A percentile compares a stretch with the other conserved stretches of the same genome.
phyloP scores from a whole-genome alignment of 2,797 vertebrate genomes.

The Gallinago stenura region DNA sequence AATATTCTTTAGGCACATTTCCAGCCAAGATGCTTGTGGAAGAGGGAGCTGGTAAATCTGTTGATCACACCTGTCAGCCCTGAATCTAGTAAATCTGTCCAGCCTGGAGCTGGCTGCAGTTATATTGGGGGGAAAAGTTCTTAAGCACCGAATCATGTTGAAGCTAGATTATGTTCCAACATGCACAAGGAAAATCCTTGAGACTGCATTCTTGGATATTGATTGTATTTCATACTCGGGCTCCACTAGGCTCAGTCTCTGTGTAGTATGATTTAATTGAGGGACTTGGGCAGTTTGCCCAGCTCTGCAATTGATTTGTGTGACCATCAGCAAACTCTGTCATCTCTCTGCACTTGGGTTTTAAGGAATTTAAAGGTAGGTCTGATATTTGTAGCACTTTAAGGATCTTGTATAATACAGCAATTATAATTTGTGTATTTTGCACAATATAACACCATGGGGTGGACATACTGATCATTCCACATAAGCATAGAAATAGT shows the following conservation, averaged over 20 bases:
- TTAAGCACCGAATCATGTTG: not conserved
- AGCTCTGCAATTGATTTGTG: slow-evolving; percentile 16
- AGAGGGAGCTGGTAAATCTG: not conserved
- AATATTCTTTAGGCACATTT: not conserved
- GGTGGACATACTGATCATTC: not conserved
- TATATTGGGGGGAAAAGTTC: not conserved
- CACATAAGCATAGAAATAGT: not conserved
- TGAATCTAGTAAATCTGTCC: not conserved
- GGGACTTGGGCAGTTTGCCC: not conserved
- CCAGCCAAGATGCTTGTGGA: not conserved
- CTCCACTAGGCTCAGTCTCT: not conserved
- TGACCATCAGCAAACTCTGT: not conserved
- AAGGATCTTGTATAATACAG: not conserved
- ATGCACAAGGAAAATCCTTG: not conserved
- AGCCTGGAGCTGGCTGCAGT: not conserved
- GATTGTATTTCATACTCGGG: not conserved
- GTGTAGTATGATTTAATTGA: not conserved
- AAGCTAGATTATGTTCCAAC: not conserved
- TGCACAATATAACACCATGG: not conserved
- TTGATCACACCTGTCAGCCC: slow-evolving; percentile 9
- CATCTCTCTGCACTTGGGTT: not conserved
- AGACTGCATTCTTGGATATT: not conserved
- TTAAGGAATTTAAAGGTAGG: not conserved
- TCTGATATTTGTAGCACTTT: not conserved
- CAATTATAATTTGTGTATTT: not conserved